Evolutionary conservation across 2,113 vertebrate genomes (phyloP).

Genomic region (Fulmarus glacialis): DNA sequence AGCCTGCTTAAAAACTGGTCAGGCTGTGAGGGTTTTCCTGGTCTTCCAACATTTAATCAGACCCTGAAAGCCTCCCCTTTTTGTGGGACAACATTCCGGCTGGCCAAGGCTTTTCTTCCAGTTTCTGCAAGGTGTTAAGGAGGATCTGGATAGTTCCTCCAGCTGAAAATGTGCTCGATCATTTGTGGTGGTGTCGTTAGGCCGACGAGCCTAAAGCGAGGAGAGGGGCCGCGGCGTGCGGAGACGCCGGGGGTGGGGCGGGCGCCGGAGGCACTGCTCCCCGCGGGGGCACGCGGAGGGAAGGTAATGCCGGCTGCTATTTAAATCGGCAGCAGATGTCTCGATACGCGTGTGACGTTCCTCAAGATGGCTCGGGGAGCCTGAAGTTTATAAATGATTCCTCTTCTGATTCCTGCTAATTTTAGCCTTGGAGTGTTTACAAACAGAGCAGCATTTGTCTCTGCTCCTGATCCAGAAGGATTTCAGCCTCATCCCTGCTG

Average conservation of each 20-base stretch:
- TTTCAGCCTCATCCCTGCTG: constrained; percentile 1
- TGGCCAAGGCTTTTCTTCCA: background rate
- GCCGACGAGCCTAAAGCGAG: background rate
- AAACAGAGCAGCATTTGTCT: constrained; percentile 57
- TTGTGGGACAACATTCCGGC: background rate
- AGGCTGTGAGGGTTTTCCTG: background rate
- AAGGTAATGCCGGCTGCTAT: constrained; percentile 20
- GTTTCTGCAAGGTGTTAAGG: background rate
- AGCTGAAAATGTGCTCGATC: background rate
- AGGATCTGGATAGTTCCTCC: background rate
- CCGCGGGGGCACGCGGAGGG: background rate
- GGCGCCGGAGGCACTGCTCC: background rate
- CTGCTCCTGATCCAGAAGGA: constrained; percentile 6
- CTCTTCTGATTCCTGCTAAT: constrained; percentile 44
- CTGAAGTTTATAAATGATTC: constrained; percentile 40
- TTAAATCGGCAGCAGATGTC: constrained; percentile 25
- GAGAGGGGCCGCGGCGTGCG: background rate
- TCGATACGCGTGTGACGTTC: background rate
- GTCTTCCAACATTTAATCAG: background rate
- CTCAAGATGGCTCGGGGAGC: constrained; percentile 40
- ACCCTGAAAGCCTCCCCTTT: background rate
- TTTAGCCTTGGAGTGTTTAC: constrained; percentile 69
- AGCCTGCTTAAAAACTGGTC: background rate
- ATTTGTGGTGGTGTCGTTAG: background rate
- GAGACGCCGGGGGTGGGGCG: background rate